Percentiles rank a stretch among this genome's conserved stretches.
Conservation (phyloP, 2,797 vertebrate species). For the Bradypodion ventrale region DNA sequence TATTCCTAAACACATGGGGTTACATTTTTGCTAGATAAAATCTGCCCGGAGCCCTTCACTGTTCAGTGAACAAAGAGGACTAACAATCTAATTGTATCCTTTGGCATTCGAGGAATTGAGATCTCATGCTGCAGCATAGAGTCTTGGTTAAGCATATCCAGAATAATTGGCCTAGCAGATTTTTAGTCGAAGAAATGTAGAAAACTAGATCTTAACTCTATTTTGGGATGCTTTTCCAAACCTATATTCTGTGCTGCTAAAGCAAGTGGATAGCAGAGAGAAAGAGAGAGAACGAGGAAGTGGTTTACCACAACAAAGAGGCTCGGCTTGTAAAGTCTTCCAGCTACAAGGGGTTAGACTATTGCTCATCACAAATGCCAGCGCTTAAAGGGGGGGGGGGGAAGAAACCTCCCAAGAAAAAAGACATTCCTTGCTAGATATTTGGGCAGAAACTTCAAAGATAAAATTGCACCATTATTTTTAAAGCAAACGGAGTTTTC, state of each 20-base stretch:
- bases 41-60: neutral
- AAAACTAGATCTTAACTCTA: constrained; percentile 36
- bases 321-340: constrained; percentile 50
- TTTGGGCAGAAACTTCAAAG: constrained; percentile 24
- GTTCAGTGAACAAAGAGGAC: no score
- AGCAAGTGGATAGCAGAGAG: constrained; percentile 26
- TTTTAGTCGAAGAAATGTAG: constrained; percentile 32
- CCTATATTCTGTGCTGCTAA: constrained; percentile 39
- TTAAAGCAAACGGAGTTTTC: constrained; percentile 34
- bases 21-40: neutral
- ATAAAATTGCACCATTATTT: constrained; percentile 18
- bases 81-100: constrained; percentile 23
- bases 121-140: constrained; percentile 53
- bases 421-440: constrained; percentile 22
- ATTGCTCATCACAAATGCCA: constrained; percentile 54
- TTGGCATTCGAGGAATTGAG: constrained; percentile 53
- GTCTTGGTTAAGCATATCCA: constrained; percentile 57
- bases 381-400: constrained; percentile 21
- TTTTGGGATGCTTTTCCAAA: constrained; percentile 46
- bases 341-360: constrained; percentile 51
- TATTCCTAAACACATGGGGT: neutral
- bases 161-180: constrained; percentile 42
- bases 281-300: constrained; percentile 49
- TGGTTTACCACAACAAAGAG: constrained; percentile 49
- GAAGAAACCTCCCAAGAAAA: constrained; percentile 32